Percentiles rank a stretch among this genome's conserved stretches.
phyloP scores from a whole-genome alignment of 2,888 invertebrate species.

The Drosophila kanekoi region DNA sequence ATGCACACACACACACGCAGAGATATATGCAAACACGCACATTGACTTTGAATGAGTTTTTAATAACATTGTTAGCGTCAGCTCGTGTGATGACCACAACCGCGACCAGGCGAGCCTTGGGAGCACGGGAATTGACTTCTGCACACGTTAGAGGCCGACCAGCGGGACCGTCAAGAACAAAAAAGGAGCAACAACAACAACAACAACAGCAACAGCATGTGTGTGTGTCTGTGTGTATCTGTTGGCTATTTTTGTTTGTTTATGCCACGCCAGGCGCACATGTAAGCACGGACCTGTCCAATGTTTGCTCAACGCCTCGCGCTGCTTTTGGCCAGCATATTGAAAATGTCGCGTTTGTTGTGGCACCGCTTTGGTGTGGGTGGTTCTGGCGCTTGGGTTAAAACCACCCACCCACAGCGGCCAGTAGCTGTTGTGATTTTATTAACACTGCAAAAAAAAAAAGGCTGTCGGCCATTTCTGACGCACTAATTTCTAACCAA shows the following conservation, averaged over 20 bases:
- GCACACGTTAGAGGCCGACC: conserved; percentile 51
- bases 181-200: conserved; percentile 18
- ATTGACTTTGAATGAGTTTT: conserved; percentile 74
- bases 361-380: conserved; percentile 3
- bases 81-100: conserved; percentile 54
- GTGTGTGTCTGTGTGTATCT: conserved; percentile 11
- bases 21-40: conserved; percentile 41
- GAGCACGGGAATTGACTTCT: conserved; percentile 36
- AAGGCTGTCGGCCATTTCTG: conserved; percentile 1
- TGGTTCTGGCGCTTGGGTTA: neutral
- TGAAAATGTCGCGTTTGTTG: conserved; percentile 56
- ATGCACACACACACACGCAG: neutral
- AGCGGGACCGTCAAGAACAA: conserved; percentile 18
- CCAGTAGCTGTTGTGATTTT: conserved; percentile 41
- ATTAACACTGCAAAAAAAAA: conserved; percentile 43
- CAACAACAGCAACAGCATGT: conserved; percentile 11
- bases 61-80: conserved; percentile 75
- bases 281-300: conserved; percentile 52
- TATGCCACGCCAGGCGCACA: conserved; percentile 59
- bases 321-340: conserved; percentile 42
- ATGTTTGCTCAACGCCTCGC: conserved; percentile 56
- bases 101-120: conserved; percentile 39
- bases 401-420: neutral
- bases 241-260: conserved; percentile 66
- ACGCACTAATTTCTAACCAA: conserved; percentile 40